A percentile compares a stretch with the other conserved stretches of the same genome.
These are phyloP conservation scores for Mustela nigripes DNA, from an alignment of 2,113 vertebrate genomes.

Conservation along the genomic window DNA sequence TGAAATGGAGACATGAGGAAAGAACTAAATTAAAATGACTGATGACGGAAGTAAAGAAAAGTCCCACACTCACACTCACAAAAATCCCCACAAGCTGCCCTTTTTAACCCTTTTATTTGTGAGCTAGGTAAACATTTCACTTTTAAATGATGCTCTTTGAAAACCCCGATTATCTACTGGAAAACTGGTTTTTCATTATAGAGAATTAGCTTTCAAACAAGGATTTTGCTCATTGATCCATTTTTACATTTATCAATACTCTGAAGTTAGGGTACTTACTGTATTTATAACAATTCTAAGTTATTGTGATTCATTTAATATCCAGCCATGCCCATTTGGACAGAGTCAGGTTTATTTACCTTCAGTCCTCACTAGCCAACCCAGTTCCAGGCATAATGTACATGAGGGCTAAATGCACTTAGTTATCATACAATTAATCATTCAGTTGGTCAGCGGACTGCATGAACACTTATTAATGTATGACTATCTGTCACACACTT, in stretches of 20 bases:
- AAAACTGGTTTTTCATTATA: background rate
- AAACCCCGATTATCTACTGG: background rate
- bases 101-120: background rate
- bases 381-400: background rate
- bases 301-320: background rate
- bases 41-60: background rate
- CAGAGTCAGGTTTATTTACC: background rate
- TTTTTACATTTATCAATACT: background rate
- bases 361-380: background rate
- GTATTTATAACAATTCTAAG: background rate
- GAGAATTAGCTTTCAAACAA: conserved; percentile 19
- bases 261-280: background rate
- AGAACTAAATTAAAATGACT: background rate
- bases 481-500: background rate
- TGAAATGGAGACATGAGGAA: background rate
- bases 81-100: background rate
- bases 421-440: background rate
- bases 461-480: background rate
- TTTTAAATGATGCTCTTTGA: background rate
- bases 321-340: background rate
- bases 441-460: background rate
- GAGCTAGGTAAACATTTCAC: background rate
- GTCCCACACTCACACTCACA: background rate
- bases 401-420: background rate
- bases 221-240: background rate